phyloP scores from a whole-genome alignment of 2,888 invertebrate genomes.

The Polyploca ridens region DNA sequence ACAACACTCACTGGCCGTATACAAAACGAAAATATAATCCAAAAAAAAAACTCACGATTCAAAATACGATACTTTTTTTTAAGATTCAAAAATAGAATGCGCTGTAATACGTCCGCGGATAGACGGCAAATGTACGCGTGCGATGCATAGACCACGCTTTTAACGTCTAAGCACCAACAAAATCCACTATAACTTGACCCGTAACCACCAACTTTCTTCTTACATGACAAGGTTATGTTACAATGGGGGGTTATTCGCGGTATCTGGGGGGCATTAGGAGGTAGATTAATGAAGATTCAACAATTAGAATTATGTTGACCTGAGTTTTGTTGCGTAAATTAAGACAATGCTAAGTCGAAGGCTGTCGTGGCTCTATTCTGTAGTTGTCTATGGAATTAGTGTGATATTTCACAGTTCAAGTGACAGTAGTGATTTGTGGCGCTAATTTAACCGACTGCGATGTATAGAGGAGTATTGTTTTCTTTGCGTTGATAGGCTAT shows the following conservation, averaged over 20 bases:
- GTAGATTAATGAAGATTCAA: constrained; percentile 68
- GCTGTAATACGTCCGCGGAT: constrained; percentile 41
- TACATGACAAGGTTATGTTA: constrained; percentile 24
- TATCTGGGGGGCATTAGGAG: constrained; percentile 46
- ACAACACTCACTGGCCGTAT: constrained; percentile 43
- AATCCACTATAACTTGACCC: constrained; percentile 50
- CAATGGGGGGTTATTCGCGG: constrained; percentile 27
- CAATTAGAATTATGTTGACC: constrained; percentile 60
- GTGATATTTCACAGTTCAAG: constrained; percentile 10
- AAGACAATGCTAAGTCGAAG: constrained; percentile 58
- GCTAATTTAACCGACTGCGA: background rate
- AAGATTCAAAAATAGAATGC: constrained; percentile 40
- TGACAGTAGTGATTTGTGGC: constrained; percentile 3
- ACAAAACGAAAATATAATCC: constrained; percentile 27
- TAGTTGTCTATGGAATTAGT: constrained; percentile 46
- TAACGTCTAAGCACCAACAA: constrained; percentile 56
- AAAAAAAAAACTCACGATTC: constrained; percentile 36
- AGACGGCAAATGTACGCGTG: constrained; percentile 55
- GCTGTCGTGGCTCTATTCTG: constrained; percentile 43
- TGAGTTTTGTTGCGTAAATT: constrained; percentile 57
- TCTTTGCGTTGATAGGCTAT: background rate
- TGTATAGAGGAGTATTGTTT: background rate
- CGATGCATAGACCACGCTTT: constrained; percentile 63
- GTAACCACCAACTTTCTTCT: constrained; percentile 18
- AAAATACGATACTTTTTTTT: constrained; percentile 19